Conservation (phyloP, 2,797 vertebrate genomes). For the Bovichtus diacanthus region DNA sequence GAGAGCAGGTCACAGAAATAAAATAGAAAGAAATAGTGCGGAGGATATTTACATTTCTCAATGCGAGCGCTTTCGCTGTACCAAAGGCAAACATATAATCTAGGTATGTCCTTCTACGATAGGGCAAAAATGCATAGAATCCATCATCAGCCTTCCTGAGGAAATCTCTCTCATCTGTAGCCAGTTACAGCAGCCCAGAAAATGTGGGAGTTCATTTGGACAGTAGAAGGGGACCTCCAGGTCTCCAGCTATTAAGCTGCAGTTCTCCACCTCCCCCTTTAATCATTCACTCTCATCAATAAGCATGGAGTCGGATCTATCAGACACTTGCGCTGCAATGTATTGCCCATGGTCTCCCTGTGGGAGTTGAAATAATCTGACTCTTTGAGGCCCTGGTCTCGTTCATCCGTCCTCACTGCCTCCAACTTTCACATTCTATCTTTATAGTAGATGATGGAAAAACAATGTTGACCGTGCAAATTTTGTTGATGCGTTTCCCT, state of each 20-base stretch:
- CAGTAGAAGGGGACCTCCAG: conserved; percentile 42
- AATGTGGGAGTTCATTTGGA: conserved; percentile 47
- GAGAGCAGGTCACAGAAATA: conserved; percentile 17
- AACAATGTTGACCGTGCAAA: conserved; percentile 4
- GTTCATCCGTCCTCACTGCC: not conserved
- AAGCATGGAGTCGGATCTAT: conserved; percentile 51
- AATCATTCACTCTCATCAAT: conserved; percentile 63
- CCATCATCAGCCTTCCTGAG: conserved; percentile 46
- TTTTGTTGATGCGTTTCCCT: conserved; percentile 23
- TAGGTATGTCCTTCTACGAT: not conserved
- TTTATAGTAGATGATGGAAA: conserved; percentile 5
- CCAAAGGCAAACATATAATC: not conserved
- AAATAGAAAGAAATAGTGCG: conserved; percentile 38
- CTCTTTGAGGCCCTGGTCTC: conserved; percentile 32
- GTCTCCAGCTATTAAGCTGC: conserved; percentile 56
- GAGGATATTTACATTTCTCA: conserved; percentile 41
- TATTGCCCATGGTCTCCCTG: conserved; percentile 31
- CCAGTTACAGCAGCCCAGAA: conserved; percentile 45
- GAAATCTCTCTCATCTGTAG: conserved; percentile 62
- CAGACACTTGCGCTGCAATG: conserved; percentile 49
- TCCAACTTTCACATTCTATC: not conserved
- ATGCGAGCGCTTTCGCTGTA: not conserved
- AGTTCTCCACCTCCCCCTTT: conserved; percentile 16
- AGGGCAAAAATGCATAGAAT: not conserved
- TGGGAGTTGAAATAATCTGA: conserved; percentile 48